Evolutionary conservation across 2,113 vertebrate species (phyloP).

Genomic region (Hippotragus niger): DNA sequence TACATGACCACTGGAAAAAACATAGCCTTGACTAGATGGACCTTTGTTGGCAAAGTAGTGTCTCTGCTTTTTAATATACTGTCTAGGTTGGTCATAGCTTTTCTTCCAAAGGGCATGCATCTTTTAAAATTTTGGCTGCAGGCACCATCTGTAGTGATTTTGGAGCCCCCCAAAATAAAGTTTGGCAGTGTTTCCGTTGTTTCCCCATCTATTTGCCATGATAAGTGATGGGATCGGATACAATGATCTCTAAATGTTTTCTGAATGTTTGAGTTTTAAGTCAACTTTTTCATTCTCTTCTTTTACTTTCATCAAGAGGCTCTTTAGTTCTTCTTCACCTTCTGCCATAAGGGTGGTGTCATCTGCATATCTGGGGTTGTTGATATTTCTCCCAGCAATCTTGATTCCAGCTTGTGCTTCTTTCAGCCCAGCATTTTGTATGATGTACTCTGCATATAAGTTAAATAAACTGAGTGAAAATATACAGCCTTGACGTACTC

Average conservation of each 20-base stretch:
- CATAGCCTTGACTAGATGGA: background rate
- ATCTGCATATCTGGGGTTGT: background rate
- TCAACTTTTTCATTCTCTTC: background rate
- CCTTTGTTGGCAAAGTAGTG: background rate
- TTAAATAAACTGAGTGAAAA: background rate
- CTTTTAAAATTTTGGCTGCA: background rate
- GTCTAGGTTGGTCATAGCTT: background rate
- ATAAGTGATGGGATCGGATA: background rate
- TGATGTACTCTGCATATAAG: background rate
- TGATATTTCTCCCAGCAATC: background rate
- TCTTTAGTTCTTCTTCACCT: background rate
- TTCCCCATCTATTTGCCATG: background rate
- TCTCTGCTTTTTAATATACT: background rate
- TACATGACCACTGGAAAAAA: background rate
- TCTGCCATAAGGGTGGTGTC: background rate
- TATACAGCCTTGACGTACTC: background rate
- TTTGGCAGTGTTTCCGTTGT: background rate
- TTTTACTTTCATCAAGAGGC: background rate
- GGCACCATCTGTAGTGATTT: background rate
- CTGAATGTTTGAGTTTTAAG: background rate
- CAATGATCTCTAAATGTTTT: background rate
- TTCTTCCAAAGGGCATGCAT: background rate
- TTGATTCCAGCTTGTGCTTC: background rate
- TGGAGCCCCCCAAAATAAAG: fast-evolving
- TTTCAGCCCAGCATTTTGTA: background rate